Base-by-base conservation (phyloP, 1,140 invertebrate species). In the Asbolus verrucosus region DNA sequence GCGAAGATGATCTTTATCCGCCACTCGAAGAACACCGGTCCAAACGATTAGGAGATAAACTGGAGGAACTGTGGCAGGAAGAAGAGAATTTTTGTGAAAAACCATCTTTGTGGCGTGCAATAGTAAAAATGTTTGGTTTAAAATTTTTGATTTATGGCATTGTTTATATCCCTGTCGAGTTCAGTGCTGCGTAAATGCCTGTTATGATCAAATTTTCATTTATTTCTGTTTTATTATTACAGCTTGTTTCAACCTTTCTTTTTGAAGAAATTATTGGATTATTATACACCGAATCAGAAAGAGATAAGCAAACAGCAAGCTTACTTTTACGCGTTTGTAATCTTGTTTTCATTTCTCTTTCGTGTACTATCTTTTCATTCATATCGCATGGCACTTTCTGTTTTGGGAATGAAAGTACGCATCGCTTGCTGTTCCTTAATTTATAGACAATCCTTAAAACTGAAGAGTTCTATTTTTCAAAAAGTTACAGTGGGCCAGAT, bases 401-500 rank as follows among this genome's bases (percentile, higher is more conserved):
- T 90, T 77, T 84, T 90, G 75, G 89, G 89, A 15, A 90, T 91
- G 84, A 91, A 92, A 79, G 85, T 94, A 67, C 83, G 93, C 2
- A 83, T 95, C 0, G 91, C 89, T 0, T 90, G 90, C 69, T 94
- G 91, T 61, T 91, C 92, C 0, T 79, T 96, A 0, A 89, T 96
- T 61, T 96, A 95, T 78, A 88, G 79, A 94, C 96, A 87, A 90
- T 91, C 84, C 1, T 76, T 91, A 33, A 82, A 81, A 71, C 75
- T 90, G 0, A 88, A 86, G 4, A 85, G 84, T 71, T 86, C 84
- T 11, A 89, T 92, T 8, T 80, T 94, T 11, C 88, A 88, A 0
- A 87, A 91, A 79, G 93, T 92, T 0, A 89, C 94, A 0, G 85
- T 91, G 1, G 94, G 93, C 0, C 91, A 94, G 77, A 90, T 94